Base-by-base conservation (phyloP, 92 coral and sea anemone species). In the Desmophyllum pertusum region DNA sequence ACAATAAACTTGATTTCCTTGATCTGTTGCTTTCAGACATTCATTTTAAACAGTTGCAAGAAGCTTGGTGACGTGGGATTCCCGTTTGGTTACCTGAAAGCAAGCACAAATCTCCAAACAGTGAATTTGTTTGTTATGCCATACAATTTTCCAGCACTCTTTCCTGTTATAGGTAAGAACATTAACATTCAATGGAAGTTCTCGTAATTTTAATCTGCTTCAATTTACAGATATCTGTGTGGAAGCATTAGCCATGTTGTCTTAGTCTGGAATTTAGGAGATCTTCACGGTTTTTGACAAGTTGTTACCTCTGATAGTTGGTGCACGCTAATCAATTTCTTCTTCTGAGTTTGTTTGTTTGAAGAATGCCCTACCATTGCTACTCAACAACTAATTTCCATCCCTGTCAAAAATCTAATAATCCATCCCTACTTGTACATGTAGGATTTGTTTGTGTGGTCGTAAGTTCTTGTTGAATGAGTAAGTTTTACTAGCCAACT, bases 111-210 rank as follows among this genome's bases (percentile, higher is more conserved):
- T 85, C 91, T 97, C 39, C 95, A 91, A 79, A 83, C 94, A 42
- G 99, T 97, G 30, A 97, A 97, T 86, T 85, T 97, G 68, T 94
- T 97, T 84, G 99, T 97, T 45, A 91, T 97, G 95, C 99, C 99
- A 0, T 97, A 97, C 81, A 97, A 97, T 83, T 97, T 90, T 48
- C 99, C 99, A 51, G 85, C 89, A 29, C 87, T 97, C 59, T 94
- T 97, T 62, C 99, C 99, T 10, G 85, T 97, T 19, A 79, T 97
- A 57, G 99, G 99, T 97, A 88, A 85, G 98, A 85, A 42, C 9
- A 71, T 23, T 33, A 1, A 57, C 13, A 17, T n/a, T n/a, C n/a
- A n/a, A 7, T 50, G 35, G 3, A 33, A 30, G 29, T 55, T n/a
- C 29, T 59, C 3, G 29, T 36, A 9, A 40, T 61, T 59, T 57